phyloP scores from a whole-genome alignment of 2,797 vertebrate species.

The Fringilla coelebs region DNA sequence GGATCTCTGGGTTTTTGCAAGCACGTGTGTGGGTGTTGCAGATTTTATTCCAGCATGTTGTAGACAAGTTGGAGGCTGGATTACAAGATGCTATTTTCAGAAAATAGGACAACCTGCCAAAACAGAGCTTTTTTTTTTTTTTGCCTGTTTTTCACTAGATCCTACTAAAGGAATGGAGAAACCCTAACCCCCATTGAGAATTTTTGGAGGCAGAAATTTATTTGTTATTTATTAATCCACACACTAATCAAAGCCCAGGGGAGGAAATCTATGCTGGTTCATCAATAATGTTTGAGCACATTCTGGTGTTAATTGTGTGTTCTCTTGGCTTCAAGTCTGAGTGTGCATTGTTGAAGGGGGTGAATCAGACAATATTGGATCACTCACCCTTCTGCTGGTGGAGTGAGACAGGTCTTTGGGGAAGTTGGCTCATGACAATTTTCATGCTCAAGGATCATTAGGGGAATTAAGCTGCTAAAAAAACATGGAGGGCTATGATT shows the following conservation, averaged over 20 bases:
- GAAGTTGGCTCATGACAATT: neutral
- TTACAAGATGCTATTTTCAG: constrained; percentile 56
- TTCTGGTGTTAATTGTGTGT: neutral
- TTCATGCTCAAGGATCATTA: neutral
- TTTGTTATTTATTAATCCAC: neutral
- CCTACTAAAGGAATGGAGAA: constrained; percentile 4
- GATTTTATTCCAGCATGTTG: neutral
- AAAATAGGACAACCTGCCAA: constrained; percentile 54
- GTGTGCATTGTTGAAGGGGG: neutral
- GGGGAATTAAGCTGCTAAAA: neutral
- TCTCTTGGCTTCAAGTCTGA: neutral
- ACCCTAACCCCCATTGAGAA: constrained; percentile 19
- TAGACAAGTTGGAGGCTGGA: neutral
- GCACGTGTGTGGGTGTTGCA: constrained; percentile 3
- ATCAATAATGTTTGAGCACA: neutral
- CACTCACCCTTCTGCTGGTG: neutral
- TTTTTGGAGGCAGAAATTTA: neutral
- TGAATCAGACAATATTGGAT: neutral
- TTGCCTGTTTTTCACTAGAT: neutral
- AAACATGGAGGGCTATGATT: neutral
- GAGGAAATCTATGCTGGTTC: neutral
- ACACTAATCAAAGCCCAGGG: neutral
- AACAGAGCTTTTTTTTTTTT: neutral
- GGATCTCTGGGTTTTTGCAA: neutral
- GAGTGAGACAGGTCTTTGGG: neutral